Conservation (phyloP, 2,113 vertebrate genomes). For the Phaetusa simplex region DNA sequence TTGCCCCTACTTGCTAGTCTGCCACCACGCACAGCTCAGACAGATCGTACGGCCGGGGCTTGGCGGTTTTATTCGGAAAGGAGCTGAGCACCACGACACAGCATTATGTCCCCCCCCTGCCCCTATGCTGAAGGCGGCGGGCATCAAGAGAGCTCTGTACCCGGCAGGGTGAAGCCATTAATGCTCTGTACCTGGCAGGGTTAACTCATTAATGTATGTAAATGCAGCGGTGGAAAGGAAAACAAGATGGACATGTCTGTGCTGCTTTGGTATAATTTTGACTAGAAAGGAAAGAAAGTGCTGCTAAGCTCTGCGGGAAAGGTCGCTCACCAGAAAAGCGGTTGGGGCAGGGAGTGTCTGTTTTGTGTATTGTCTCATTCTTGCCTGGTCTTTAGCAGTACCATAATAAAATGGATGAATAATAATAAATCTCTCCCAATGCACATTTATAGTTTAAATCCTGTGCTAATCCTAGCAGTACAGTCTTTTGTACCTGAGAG, state of each 20-base stretch:
- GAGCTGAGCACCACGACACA: neutral
- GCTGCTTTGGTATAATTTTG: neutral
- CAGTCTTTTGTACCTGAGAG: neutral
- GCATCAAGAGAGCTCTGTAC: neutral
- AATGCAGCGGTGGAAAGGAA: neutral
- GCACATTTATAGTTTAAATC: slow-evolving; percentile 1
- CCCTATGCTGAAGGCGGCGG: neutral
- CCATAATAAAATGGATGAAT: neutral
- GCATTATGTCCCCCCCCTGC: neutral
- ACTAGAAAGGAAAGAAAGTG: neutral
- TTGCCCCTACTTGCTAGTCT: neutral
- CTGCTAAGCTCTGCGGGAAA: neutral
- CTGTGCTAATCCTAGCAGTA: neutral
- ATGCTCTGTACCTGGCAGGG: neutral
- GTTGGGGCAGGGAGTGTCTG: neutral
- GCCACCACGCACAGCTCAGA: neutral
- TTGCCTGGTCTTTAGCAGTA: neutral
- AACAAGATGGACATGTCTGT: neutral
- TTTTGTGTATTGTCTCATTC: neutral
- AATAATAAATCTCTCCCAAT: neutral
- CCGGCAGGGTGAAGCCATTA: neutral
- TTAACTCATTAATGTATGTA: neutral
- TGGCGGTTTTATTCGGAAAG: neutral
- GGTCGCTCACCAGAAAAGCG: neutral
- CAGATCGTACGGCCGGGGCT: accelerated